A percentile compares a stretch with the other conserved stretches of the same genome.
Conservation (phyloP, 2,888 invertebrate genomes). For the Itoplectis maculator region DNA sequence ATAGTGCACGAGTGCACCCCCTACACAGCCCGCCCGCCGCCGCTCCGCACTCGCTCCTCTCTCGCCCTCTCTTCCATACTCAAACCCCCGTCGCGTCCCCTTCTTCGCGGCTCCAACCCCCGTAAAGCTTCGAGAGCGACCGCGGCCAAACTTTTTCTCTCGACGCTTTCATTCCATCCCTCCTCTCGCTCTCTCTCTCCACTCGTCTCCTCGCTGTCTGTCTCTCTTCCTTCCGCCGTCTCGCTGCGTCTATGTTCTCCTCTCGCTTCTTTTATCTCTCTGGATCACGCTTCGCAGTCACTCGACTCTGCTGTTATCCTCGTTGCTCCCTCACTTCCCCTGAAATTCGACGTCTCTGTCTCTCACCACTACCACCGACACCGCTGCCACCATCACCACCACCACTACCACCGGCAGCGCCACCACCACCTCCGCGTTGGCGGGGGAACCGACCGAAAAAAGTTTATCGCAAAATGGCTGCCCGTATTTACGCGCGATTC, state of each 20-base stretch:
- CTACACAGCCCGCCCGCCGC: too few relatives aligned
- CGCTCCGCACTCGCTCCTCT: slow-evolving; percentile 29
- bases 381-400: slow-evolving; percentile 53
- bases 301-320: slow-evolving; percentile 46
- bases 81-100: slow-evolving; percentile 23
- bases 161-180: slow-evolving; percentile 63
- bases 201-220: slow-evolving; percentile 55
- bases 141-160: slow-evolving; percentile 81
- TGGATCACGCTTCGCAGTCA: slow-evolving; percentile 64
- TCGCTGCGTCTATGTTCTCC: slow-evolving; percentile 50
- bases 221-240: slow-evolving; percentile 59
- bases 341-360: slow-evolving; percentile 36
- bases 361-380: slow-evolving; percentile 49
- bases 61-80: slow-evolving; percentile 29
- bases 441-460: slow-evolving; percentile 74
- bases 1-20: slow-evolving; percentile 73
- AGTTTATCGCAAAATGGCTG: slow-evolving; percentile 83
- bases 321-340: slow-evolving; percentile 40
- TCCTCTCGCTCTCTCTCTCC: slow-evolving; percentile 14
- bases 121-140: slow-evolving; percentile 72
- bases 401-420: slow-evolving; percentile 11
- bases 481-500: slow-evolving; percentile 84
- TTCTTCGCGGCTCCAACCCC: slow-evolving; percentile 38
- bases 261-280: slow-evolving; percentile 61
- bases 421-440: slow-evolving; percentile 53